These are phyloP conservation scores for Miltochrista miniata DNA, from an alignment of 2,888 invertebrate genomes.

Conservation along the genomic window DNA sequence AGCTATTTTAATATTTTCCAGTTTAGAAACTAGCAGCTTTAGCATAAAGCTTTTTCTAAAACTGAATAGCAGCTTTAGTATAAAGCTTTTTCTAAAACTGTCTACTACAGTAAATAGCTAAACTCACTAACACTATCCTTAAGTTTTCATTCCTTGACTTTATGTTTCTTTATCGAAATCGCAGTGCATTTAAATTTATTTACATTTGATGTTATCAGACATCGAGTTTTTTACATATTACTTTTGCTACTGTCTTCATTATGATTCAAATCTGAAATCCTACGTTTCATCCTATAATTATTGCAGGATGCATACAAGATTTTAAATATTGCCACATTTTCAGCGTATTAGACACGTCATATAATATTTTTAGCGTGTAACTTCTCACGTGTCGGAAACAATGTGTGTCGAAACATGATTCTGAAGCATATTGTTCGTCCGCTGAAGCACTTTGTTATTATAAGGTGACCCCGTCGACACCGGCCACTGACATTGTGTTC, in stretches of 20 bases:
- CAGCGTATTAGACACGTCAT: neutral
- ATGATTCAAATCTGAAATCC: slow-evolving; percentile 27
- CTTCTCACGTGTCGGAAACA: slow-evolving; percentile 21
- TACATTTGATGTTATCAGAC: too few relatives aligned
- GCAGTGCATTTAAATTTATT: too few relatives aligned
- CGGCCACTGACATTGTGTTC: slow-evolving; percentile 32
- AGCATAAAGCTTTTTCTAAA: too few relatives aligned
- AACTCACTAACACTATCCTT: too few relatives aligned
- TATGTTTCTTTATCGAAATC: too few relatives aligned
- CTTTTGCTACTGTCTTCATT: slow-evolving; percentile 30
- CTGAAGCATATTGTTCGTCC: too few relatives aligned
- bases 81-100: too few relatives aligned
- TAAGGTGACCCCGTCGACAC: slow-evolving; percentile 49
- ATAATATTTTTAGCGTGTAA: slow-evolving; percentile 2
- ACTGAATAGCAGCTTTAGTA: too few relatives aligned
- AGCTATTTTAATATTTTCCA: slow-evolving; percentile 15
- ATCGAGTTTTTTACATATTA: slow-evolving; percentile 2
- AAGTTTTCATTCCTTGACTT: too few relatives aligned
- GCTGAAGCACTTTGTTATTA: neutral
- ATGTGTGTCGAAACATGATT: slow-evolving; percentile 1
- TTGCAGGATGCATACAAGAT: slow-evolving; percentile 21
- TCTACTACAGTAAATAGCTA: too few relatives aligned
- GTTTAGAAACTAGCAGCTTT: neutral
- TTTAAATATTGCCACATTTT: neutral
- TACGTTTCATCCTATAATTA: slow-evolving; percentile 29